These are phyloP conservation scores for Sebastes goodei DNA, from an alignment of 2,797 vertebrate species.

Conservation along the genomic window DNA sequence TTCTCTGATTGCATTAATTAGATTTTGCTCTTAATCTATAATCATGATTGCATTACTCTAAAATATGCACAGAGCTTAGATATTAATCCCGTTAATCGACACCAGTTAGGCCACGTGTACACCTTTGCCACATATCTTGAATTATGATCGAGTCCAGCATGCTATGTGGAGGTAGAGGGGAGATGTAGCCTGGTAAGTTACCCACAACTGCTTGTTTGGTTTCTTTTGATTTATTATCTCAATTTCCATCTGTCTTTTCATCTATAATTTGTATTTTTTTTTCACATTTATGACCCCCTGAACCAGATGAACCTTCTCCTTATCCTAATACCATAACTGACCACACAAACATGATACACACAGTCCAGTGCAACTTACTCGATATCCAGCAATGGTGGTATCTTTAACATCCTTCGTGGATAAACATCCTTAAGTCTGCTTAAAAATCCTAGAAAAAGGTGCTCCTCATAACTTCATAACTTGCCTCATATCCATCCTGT, in stretches of 20 bases:
- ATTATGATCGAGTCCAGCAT: neutral
- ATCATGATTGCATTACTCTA: constrained; percentile 1
- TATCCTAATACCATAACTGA: neutral
- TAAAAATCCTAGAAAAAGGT: neutral
- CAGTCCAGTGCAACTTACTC: neutral
- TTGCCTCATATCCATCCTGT: neutral
- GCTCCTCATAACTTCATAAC: neutral
- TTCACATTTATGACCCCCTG: neutral
- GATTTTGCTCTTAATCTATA: constrained; percentile 14
- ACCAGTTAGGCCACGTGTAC: neutral
- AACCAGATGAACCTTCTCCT: neutral
- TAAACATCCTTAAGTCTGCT: neutral
- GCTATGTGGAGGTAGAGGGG: neutral
- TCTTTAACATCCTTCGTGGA: neutral
- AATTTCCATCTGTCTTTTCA: neutral
- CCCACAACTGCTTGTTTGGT: neutral
- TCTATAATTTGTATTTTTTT: neutral
- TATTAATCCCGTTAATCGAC: neutral
- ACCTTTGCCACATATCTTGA: neutral
- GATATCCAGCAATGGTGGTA: neutral
- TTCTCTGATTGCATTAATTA: constrained; percentile 25
- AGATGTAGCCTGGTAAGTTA: neutral
- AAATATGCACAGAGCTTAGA: neutral
- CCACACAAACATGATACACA: neutral
- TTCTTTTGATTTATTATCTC: neutral